A percentile compares a stretch with the other conserved stretches of the same genome.
Evolutionary conservation across 2,797 vertebrate genomes (phyloP).

Genomic region (Botia almorhae): DNA sequence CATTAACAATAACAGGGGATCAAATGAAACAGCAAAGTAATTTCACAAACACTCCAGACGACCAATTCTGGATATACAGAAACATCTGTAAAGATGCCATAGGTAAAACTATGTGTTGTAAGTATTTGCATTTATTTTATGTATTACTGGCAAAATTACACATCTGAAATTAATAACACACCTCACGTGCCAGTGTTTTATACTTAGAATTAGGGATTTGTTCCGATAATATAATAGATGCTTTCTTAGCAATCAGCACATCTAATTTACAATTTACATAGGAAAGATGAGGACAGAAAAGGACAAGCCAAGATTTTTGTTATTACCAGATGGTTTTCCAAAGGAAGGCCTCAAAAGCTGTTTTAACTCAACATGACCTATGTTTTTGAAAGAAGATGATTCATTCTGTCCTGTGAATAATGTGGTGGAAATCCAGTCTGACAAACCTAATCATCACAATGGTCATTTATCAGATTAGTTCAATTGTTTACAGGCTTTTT

Average conservation of each 20-base stretch:
- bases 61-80: not conserved
- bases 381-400: not conserved
- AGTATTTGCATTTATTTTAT: no score
- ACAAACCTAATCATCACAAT: not conserved
- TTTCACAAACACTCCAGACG: conserved; percentile 11
- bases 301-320: not conserved
- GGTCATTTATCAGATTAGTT: not conserved
- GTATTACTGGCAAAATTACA: no score
- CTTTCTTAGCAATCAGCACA: not conserved
- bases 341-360: not conserved
- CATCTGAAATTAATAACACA: no score
- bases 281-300: not conserved
- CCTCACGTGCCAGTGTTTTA: not conserved
- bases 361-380: not conserved
- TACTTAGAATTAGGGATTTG: not conserved
- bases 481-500: not conserved
- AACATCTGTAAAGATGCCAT: not conserved
- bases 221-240: not conserved
- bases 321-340: not conserved
- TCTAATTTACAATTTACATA: not conserved
- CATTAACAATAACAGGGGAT: conserved; percentile 15
- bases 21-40: no score
- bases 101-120: no score
- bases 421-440: not conserved
- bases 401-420: not conserved